Evolutionary conservation across 2,888 invertebrate species (phyloP), one percentile per base, ranked within the genome.

Genomic region (Tricholauxania praeusta): DNA sequence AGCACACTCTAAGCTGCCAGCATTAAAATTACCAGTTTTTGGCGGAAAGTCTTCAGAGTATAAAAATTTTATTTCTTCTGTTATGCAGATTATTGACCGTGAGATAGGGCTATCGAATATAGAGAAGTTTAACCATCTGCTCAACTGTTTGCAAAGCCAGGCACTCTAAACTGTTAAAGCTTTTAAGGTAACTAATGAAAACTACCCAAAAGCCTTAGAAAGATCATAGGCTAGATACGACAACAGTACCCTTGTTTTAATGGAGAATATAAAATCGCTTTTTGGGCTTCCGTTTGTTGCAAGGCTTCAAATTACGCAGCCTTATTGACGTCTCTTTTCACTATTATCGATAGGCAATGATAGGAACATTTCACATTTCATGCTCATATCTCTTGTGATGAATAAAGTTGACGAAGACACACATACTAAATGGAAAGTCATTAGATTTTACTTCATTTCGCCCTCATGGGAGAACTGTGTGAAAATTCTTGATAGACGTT

Each of bases 181-280:
- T 1, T 74, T 76, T 12, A 71, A 74, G 32, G 65, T 74, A 47
- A 71, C 74, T 2, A 68, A 76, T 15, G 73, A 75, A 8, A 73
- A 75, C 32, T 73, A 75, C 39, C 55, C 48, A 0, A 72, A 72
- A 32, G 72, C 75, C 2, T 60, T 75, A 2, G n/a, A 19, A 12
- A n/a, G 72, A 17, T 28, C 72, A 0, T 63, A 70, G n/a, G 71
- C 69, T 19, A 53, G 68, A 17, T 74, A 72, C 15, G 76, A 76
- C 55, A 73, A 74, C 19, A 32, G 63, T 32, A 71, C 72, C 15
- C 65, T 73, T 12, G 73, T 75, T 2, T 73, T 75, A 22, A 28
- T 74, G 57, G 71, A 74, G 32, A 74, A 32, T 32, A 32, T 72
- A 8, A 65, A 19, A 4, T 19, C 67, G 19, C 53, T 71, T 63